phyloP scores from a whole-genome alignment of 1,140 invertebrate species.

The Dendroctonus valens region DNA sequence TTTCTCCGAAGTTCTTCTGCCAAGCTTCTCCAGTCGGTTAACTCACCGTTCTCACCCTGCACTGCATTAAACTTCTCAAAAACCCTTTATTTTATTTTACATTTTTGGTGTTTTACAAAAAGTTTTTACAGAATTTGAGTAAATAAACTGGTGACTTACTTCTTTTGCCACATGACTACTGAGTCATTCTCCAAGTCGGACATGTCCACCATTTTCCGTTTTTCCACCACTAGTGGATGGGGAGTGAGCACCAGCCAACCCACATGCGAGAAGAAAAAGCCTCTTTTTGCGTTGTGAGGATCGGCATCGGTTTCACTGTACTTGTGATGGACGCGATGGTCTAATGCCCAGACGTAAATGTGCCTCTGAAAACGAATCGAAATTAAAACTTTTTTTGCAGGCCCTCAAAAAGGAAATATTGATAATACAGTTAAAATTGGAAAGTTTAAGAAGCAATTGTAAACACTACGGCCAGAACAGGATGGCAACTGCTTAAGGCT shows the following conservation, averaged over 20 bases:
- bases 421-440: too few species aligned
- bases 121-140: too few species aligned
- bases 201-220: conserved; percentile 75
- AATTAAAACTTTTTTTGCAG: not conserved
- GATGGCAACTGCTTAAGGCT: too few species aligned
- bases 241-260: conserved; percentile 78
- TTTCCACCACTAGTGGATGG: conserved; percentile 73
- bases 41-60: too few species aligned
- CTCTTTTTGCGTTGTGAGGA: conserved; percentile 76
- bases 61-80: too few species aligned
- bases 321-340: conserved; percentile 82
- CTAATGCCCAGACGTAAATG: conserved; percentile 75
- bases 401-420: too few species aligned
- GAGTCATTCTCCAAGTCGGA: conserved; percentile 81
- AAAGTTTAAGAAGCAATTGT: too few species aligned
- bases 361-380: conserved; percentile 55
- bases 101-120: too few species aligned
- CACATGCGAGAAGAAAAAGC: conserved; percentile 80
- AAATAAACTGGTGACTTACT: conserved; percentile 50
- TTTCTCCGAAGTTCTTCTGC: too few species aligned
- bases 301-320: conserved; percentile 80
- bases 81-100: too few species aligned
- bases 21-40: too few species aligned
- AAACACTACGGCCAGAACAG: too few species aligned
- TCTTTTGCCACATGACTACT: conserved; percentile 84